phyloP scores from a whole-genome alignment of 2,797 vertebrate genomes.

The Tauraco hartlaubi region DNA sequence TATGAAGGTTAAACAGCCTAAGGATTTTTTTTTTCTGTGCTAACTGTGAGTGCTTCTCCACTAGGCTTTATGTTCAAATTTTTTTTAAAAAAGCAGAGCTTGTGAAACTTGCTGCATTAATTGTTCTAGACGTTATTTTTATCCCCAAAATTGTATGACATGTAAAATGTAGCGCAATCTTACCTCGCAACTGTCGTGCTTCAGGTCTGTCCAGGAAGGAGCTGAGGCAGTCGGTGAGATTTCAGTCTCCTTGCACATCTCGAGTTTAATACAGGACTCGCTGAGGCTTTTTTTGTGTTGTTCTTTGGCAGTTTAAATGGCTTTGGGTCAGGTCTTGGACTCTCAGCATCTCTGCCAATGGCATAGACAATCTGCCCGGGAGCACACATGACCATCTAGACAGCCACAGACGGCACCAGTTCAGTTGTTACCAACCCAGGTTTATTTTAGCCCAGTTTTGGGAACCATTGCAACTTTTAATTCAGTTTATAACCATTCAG shows the following conservation, averaged over 20 bases:
- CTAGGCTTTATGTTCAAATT: background rate
- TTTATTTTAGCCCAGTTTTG: background rate
- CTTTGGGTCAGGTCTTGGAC: background rate
- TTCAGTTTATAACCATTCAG: background rate
- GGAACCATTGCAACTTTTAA: background rate
- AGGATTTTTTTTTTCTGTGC: background rate
- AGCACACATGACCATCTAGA: background rate
- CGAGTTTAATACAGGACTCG: background rate
- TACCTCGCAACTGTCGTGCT: fast-evolving
- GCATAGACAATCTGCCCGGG: background rate
- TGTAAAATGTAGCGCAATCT: background rate
- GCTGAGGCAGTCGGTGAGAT: background rate
- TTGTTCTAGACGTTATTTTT: background rate
- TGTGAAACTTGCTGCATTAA: background rate
- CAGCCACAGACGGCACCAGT: background rate
- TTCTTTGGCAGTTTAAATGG: background rate
- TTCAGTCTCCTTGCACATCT: background rate
- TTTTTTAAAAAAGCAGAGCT: background rate
- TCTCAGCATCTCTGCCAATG: background rate
- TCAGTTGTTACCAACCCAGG: background rate
- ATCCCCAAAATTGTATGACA: background rate
- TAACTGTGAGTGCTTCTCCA: background rate
- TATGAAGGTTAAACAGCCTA: conserved; percentile 66
- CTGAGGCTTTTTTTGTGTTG: background rate
- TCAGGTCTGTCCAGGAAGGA: background rate